Percentiles rank a stretch among this genome's conserved stretches.
Evolutionary conservation across 2,797 vertebrate species (phyloP).

Genomic region (Chrosomus eos): DNA sequence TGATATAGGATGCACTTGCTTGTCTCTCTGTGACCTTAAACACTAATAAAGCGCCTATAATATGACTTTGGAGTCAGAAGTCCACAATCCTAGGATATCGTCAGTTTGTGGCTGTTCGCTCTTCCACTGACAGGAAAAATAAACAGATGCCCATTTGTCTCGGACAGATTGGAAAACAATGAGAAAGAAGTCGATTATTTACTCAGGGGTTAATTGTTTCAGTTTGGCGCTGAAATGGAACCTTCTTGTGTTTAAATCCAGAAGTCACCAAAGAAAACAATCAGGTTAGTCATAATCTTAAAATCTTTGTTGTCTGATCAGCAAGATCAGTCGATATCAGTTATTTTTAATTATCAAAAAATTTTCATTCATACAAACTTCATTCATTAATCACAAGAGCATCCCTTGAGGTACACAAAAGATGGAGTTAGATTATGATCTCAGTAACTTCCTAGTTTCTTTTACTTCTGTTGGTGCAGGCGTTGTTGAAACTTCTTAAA

Average conservation of each 20-base stretch:
- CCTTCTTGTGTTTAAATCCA: conserved; percentile 10
- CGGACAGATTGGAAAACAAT: conserved; percentile 57
- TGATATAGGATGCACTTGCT: conserved; percentile 90
- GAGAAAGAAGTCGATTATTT: conserved; percentile 56
- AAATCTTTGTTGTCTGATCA: conserved; percentile 26
- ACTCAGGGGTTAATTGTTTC: conserved; percentile 47
- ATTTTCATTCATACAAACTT: not conserved
- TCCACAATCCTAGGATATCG: conserved; percentile 56
- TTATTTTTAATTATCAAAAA: not conserved
- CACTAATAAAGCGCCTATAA: conserved; percentile 88
- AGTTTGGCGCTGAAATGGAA: conserved; percentile 49
- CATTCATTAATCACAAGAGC: conserved; percentile 19
- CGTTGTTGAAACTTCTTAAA: not conserved
- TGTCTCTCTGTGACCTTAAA: conserved; percentile 88
- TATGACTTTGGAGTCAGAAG: conserved; percentile 75
- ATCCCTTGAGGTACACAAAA: conserved; percentile 2
- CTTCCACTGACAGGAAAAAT: conserved; percentile 57
- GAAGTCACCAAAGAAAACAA: conserved; percentile 37
- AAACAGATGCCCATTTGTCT: conserved; percentile 60
- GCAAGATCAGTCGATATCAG: conserved; percentile 7
- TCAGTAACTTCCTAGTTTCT: not conserved
- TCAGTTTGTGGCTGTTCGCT: conserved; percentile 45
- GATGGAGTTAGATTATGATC: conserved; percentile 18
- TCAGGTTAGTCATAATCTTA: conserved; percentile 24
- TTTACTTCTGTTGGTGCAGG: not conserved